Evolutionary conservation across 2,888 invertebrate species (phyloP).

Genomic region (Nomada ferruginata): DNA sequence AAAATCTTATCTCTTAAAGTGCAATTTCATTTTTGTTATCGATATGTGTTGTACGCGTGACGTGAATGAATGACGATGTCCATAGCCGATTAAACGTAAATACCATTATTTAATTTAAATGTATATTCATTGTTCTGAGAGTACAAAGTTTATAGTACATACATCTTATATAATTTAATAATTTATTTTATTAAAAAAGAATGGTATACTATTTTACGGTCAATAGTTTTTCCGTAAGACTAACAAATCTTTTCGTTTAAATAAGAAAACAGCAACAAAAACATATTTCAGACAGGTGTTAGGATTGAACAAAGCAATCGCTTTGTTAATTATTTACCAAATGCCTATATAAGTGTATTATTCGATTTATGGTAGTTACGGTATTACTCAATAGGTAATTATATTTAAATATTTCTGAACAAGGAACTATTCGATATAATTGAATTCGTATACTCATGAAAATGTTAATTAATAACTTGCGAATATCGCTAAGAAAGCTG

Average conservation of each 20-base stretch:
- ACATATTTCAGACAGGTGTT: slow-evolving; percentile 9
- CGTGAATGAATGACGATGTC: not conserved
- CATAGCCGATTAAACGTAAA: not conserved
- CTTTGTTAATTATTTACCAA: slow-evolving; percentile 23
- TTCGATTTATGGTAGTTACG: slow-evolving; percentile 10
- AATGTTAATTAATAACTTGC: not conserved
- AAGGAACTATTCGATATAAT: not conserved
- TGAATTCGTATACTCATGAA: not conserved
- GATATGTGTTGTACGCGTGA: not conserved
- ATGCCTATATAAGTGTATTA: slow-evolving; percentile 3
- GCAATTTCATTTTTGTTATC: slow-evolving; percentile 4
- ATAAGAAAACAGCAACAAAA: not conserved
- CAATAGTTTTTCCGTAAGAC: not conserved
- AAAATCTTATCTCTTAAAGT: not conserved
- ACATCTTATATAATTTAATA: not conserved
- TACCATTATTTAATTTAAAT: not conserved
- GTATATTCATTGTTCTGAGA: slow-evolving; percentile 2
- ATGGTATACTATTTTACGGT: not conserved
- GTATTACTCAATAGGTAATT: slow-evolving; percentile 11
- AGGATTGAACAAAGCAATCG: slow-evolving; percentile 1
- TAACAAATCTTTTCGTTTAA: not conserved
- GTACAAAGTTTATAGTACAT: not conserved
- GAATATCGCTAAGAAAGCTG: slow-evolving; percentile 1
- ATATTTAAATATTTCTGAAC: slow-evolving; percentile 9
- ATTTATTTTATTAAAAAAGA: not conserved